phyloP scores from a whole-genome alignment of 2,888 invertebrate genomes.

The Pristionchus exspectatus region DNA sequence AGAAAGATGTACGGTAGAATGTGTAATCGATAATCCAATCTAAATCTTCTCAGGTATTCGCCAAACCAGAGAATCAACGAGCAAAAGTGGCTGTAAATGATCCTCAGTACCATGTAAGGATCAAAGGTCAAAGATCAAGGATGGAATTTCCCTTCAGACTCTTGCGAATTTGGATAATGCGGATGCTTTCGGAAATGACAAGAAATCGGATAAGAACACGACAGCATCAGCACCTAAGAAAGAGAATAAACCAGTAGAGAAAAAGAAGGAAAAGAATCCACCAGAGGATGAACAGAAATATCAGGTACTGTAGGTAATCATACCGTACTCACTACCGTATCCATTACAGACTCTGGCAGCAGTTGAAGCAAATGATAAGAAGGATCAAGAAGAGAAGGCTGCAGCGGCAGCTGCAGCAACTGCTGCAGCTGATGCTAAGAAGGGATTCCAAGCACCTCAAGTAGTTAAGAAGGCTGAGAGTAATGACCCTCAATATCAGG shows the following conservation, averaged over 20 bases:
- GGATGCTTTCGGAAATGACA: slow-evolving; percentile 33
- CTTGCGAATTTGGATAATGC: slow-evolving; percentile 39
- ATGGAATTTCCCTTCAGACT: background rate
- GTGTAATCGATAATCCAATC: background rate
- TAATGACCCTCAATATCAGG: slow-evolving; percentile 40
- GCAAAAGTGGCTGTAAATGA: slow-evolving; percentile 8
- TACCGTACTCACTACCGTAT: background rate
- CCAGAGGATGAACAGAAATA: slow-evolving; percentile 38
- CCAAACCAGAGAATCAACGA: slow-evolving; percentile 33
- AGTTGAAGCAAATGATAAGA: slow-evolving; percentile 30
- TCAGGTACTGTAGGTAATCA: background rate
- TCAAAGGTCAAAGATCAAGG: background rate
- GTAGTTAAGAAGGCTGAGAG: slow-evolving; percentile 42
- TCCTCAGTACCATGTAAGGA: slow-evolving; percentile 38
- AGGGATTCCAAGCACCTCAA: slow-evolving; percentile 30
- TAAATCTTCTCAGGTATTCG: background rate
- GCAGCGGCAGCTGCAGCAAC: slow-evolving; percentile 12
- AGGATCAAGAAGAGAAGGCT: slow-evolving; percentile 38
- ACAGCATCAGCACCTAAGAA: background rate
- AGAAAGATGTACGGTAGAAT: slow-evolving; percentile 28
- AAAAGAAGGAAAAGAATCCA: background rate
- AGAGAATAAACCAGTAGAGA: background rate
- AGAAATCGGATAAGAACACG: slow-evolving; percentile 14
- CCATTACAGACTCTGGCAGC: slow-evolving; percentile 4
- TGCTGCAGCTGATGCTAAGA: slow-evolving; percentile 10